A percentile compares a stretch with the other conserved stretches of the same genome.
phyloP scores from a whole-genome alignment of 2,797 vertebrate genomes.

The Oryzias dopingdopingensis region DNA sequence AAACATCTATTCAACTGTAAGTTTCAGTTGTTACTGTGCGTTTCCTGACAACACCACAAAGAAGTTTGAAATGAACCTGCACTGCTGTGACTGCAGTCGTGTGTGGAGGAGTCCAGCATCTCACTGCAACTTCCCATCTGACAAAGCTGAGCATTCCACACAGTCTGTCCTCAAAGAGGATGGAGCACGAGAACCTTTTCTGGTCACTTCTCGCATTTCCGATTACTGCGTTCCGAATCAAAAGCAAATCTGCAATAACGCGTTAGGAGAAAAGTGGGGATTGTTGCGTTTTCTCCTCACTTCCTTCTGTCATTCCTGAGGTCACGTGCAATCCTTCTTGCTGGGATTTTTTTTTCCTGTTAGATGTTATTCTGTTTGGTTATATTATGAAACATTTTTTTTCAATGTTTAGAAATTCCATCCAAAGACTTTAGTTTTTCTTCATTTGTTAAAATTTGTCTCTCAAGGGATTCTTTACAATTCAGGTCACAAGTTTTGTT shows the following conservation, averaged over 20 bases:
- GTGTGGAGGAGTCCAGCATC: constrained; percentile 27
- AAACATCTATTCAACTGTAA: constrained; percentile 39
- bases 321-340: constrained; percentile 90
- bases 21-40: constrained; percentile 25
- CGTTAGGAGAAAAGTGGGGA: constrained; percentile 71
- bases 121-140: constrained; percentile 53
- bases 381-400: constrained; percentile 18
- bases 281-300: constrained; percentile 57
- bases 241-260: constrained; percentile 92
- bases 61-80: constrained; percentile 22
- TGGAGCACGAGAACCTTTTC: constrained; percentile 24
- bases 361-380: constrained; percentile 44
- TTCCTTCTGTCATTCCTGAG: constrained; percentile 83
- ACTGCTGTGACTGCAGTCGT: constrained; percentile 15
- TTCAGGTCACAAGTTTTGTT: constrained; percentile 35
- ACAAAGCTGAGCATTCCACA: constrained; percentile 69
- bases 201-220: constrained; percentile 35
- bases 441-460: constrained; percentile 16
- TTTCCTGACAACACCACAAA: constrained; percentile 18
- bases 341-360: constrained; percentile 45
- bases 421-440: constrained; percentile 61
- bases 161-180: constrained; percentile 37
- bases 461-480: constrained; percentile 31
- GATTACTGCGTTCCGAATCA: constrained; percentile 55
- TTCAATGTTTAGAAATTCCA: constrained; percentile 37